These are phyloP conservation scores for Orthosia gothica DNA, from an alignment of 2,888 invertebrate genomes.

Conservation along the genomic window DNA sequence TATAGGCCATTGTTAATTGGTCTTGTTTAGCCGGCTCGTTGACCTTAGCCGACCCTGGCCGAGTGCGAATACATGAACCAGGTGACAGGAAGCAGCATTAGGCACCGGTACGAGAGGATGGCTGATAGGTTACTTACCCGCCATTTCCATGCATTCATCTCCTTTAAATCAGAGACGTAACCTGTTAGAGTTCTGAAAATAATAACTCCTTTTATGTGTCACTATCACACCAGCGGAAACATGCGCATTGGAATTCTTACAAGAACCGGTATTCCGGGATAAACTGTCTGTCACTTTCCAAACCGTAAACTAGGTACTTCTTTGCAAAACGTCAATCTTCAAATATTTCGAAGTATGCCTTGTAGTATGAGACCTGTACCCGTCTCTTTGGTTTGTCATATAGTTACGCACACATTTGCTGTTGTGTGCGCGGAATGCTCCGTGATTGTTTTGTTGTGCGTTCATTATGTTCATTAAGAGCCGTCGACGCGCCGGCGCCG, in stretches of 20 bases:
- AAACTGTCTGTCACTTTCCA: neutral
- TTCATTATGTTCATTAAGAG: constrained; percentile 24
- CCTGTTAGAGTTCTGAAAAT: neutral
- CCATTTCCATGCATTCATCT: neutral
- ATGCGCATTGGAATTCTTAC: too few relatives aligned
- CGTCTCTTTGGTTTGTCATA: too few relatives aligned
- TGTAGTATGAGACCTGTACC: neutral
- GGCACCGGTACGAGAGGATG: neutral
- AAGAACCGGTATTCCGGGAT: neutral
- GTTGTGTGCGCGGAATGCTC: constrained; percentile 27
- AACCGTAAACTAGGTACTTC: neutral
- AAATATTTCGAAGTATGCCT: neutral
- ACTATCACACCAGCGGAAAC: neutral
- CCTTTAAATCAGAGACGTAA: neutral
- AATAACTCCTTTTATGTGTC: neutral
- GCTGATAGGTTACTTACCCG: too few relatives aligned
- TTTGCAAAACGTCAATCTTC: neutral
- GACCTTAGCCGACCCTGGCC: neutral
- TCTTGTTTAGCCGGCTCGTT: neutral
- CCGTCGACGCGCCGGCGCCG: constrained; percentile 15
- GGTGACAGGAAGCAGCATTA: neutral
- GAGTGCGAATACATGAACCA: neutral
- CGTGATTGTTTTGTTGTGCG: constrained; percentile 50
- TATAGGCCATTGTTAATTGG: neutral
- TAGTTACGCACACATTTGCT: too few relatives aligned